phyloP scores from a whole-genome alignment of 2,113 vertebrate genomes.

The Cyanoramphus novaezelandiae region DNA sequence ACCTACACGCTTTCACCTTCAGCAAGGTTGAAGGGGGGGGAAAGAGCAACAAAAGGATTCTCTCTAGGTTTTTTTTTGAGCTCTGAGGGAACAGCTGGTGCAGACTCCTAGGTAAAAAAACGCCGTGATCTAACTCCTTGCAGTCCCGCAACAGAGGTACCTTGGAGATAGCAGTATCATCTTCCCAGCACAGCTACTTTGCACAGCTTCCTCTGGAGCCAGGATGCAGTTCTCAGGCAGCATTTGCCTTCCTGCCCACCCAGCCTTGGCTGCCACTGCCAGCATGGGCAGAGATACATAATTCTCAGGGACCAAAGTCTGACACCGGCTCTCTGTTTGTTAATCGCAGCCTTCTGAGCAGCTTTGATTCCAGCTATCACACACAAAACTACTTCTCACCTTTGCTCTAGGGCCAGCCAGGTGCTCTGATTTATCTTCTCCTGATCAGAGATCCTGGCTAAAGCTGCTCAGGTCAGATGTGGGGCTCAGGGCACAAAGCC shows the following conservation, averaged over 20 bases:
- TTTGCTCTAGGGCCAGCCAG: not conserved
- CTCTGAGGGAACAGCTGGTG: not conserved
- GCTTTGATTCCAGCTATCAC: accelerated
- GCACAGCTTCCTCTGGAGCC: accelerated
- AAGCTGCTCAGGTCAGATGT: not conserved
- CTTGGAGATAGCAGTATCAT: not conserved
- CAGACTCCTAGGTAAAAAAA: not conserved
- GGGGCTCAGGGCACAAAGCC: not conserved
- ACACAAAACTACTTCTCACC: not conserved
- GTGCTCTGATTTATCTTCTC: not conserved
- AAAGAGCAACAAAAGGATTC: not conserved
- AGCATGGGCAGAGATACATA: accelerated
- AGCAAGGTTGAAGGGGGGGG: not conserved
- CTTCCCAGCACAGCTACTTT: accelerated
- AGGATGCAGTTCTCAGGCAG: not conserved
- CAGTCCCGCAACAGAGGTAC: not conserved
- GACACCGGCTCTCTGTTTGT: not conserved
- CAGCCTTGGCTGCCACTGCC: not conserved
- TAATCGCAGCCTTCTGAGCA: not conserved
- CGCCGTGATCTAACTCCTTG: accelerated
- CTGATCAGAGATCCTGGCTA: not conserved
- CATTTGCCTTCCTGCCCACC: not conserved
- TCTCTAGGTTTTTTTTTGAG: not conserved
- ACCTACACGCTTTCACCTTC: not conserved
- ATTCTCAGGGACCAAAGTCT: not conserved